These are phyloP conservation scores for Ruditapes philippinarum DNA, from an alignment of 1,140 invertebrate species.

Conservation along the genomic window DNA sequence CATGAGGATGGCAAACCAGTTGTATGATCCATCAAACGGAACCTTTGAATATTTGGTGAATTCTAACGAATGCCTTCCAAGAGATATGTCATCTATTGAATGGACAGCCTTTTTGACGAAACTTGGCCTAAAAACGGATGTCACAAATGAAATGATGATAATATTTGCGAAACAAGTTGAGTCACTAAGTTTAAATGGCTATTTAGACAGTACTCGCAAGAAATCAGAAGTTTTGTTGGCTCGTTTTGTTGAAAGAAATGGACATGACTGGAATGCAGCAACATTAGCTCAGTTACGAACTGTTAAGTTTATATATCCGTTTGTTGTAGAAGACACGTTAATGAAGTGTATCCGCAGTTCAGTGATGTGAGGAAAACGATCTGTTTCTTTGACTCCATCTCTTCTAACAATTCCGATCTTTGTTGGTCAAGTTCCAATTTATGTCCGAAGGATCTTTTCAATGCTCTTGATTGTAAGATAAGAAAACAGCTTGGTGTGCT, in stretches of 20 bases:
- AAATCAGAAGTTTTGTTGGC: background rate
- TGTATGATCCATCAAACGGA: background rate
- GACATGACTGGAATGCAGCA: background rate
- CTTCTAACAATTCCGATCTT: background rate
- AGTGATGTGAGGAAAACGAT: background rate
- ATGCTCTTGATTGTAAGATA: background rate
- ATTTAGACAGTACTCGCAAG: background rate
- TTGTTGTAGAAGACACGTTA: background rate
- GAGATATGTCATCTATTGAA: background rate
- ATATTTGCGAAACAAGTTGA: constrained; percentile 5
- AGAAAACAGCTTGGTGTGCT: background rate
- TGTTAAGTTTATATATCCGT: constrained; percentile 4
- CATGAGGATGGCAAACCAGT: background rate
- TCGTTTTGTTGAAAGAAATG: background rate
- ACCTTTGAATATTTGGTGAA: constrained; percentile 13
- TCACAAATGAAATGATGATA: constrained; percentile 3
- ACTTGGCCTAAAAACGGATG: background rate
- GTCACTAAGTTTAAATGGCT: background rate
- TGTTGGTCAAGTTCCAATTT: constrained; percentile 33
- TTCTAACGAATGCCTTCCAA: background rate
- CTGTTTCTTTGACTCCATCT: constrained; percentile 4
- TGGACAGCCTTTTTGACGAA: constrained; percentile 1
- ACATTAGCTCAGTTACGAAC: background rate
- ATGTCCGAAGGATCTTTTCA: background rate
- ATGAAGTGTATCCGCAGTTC: background rate